These are phyloP conservation scores for Ambastaia sidthimunki DNA, from an alignment of 2,797 vertebrate genomes.

Conservation along the genomic window DNA sequence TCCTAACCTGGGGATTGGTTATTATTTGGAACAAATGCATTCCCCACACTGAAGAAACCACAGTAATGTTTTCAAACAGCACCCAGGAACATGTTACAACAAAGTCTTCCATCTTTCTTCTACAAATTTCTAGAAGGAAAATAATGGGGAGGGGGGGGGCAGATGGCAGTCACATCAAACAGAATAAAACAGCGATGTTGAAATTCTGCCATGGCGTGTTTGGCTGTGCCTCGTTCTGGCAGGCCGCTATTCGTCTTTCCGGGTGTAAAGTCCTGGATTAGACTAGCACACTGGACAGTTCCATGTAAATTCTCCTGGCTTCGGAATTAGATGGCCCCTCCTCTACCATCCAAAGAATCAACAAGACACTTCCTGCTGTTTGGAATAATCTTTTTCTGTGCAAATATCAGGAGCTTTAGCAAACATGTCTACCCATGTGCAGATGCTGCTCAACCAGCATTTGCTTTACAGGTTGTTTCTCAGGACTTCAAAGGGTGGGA, in stretches of 20 bases:
- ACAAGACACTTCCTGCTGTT: slow-evolving; percentile 56
- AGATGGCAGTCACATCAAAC: slow-evolving; percentile 49
- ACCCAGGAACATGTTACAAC: neutral
- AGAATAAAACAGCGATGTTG: slow-evolving; percentile 38
- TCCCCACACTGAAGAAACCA: slow-evolving; percentile 1
- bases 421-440: slow-evolving; percentile 52
- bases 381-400: slow-evolving; percentile 48
- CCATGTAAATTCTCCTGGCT: slow-evolving; percentile 56
- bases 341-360: slow-evolving; percentile 57
- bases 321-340: slow-evolving; percentile 50
- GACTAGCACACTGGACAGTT: slow-evolving; percentile 48
- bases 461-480: slow-evolving; percentile 26
- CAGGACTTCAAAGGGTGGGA: slow-evolving; percentile 10
- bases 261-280: slow-evolving; percentile 59
- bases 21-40: slow-evolving; percentile 26
- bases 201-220: slow-evolving; percentile 53
- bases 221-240: slow-evolving; percentile 46
- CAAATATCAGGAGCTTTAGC: slow-evolving; percentile 56
- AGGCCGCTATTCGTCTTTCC: slow-evolving; percentile 34
- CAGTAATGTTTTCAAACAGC: neutral
- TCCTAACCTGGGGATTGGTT: neutral
- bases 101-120: slow-evolving; percentile 5
- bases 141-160: slow-evolving; percentile 22
- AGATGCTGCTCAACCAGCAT: slow-evolving; percentile 43
- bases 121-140: slow-evolving; percentile 27